Evolutionary conservation across 2,888 invertebrate species (phyloP).

Genomic region (Morinoia aosen): DNA sequence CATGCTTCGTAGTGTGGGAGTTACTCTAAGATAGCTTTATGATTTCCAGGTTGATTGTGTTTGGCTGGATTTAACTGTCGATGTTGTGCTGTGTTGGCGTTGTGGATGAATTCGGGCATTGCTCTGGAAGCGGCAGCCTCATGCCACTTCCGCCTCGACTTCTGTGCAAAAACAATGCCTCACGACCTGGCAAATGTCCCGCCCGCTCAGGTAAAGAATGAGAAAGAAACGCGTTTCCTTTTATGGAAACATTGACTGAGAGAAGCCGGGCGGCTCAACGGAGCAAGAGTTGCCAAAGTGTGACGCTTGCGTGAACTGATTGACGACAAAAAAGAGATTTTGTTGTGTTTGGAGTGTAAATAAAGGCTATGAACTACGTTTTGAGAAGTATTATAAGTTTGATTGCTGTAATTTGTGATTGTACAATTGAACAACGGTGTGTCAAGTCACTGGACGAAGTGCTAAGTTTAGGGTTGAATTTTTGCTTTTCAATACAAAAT

Average conservation of each 20-base stretch:
- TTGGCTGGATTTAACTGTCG: not conserved
- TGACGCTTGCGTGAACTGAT: not conserved
- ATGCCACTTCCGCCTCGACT: constrained; percentile 40
- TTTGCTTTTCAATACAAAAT: too few species aligned
- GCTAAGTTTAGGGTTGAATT: too few species aligned
- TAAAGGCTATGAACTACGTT: not conserved
- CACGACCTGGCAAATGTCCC: constrained; percentile 26
- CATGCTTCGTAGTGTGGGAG: not conserved
- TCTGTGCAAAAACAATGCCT: constrained; percentile 27
- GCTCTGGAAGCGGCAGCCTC: constrained; percentile 39
- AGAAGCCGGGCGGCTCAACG: not conserved
- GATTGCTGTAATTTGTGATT: too few species aligned
- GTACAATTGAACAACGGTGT: too few species aligned
- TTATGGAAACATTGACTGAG: not conserved
- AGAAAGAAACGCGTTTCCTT: not conserved
- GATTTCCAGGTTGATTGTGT: not conserved
- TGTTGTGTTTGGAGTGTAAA: not conserved
- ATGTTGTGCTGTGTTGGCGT: not conserved
- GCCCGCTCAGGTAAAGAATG: not conserved
- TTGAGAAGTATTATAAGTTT: too few species aligned
- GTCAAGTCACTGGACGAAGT: too few species aligned
- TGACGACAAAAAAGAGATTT: not conserved
- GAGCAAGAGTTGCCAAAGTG: not conserved
- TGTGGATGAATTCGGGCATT: not conserved
- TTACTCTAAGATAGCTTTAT: not conserved